Evolutionary conservation across 2,797 vertebrate species (phyloP).

Genomic region (Gambelia wislizenii): DNA sequence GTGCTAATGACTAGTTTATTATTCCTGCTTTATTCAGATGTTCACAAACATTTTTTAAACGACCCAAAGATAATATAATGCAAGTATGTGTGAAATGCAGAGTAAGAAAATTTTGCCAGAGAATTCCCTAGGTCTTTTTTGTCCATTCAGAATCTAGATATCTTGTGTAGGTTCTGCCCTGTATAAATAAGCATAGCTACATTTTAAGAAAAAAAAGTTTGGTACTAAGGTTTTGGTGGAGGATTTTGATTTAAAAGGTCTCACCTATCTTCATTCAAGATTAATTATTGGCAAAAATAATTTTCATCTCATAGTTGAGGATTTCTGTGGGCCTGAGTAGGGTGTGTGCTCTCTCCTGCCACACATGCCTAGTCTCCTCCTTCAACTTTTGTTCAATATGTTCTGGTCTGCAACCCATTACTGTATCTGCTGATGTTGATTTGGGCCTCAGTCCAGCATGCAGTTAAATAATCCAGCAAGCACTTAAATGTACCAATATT

Average conservation of each 20-base stretch:
- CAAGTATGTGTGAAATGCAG: neutral
- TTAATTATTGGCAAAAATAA: neutral
- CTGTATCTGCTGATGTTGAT: neutral
- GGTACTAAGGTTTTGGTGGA: neutral
- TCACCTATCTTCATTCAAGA: neutral
- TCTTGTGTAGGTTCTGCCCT: neutral
- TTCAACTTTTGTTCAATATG: neutral
- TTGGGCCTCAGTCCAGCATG: neutral
- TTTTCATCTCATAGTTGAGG: neutral
- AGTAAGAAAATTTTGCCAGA: neutral
- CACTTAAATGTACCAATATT: constrained; percentile 10
- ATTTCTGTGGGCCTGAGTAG: neutral
- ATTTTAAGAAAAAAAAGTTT: neutral
- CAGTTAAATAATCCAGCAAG: constrained; percentile 14
- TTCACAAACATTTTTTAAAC: too few species aligned
- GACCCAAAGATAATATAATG: neutral
- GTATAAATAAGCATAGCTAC: neutral
- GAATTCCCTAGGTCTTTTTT: neutral
- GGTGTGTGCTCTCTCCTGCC: neutral
- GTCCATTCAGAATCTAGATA: neutral
- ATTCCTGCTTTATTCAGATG: neutral
- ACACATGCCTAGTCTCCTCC: neutral
- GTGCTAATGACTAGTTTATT: neutral
- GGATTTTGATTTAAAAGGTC: neutral
- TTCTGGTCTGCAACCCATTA: neutral